Evolutionary conservation across 2,888 invertebrate species (phyloP).

Genomic region (Kuschelorhynchus macadamiae): DNA sequence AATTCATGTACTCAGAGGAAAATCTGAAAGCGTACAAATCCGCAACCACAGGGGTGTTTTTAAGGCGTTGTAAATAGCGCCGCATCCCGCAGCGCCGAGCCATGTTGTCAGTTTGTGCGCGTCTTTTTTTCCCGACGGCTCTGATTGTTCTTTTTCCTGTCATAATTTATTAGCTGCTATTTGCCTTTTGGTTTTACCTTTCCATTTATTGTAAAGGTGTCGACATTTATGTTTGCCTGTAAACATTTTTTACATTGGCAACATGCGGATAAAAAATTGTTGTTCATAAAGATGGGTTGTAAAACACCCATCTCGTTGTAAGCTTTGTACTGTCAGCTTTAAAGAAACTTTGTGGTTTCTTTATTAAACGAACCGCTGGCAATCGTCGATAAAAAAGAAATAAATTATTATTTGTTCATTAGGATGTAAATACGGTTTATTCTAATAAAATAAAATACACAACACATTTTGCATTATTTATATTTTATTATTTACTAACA

Average conservation of each 20-base stretch:
- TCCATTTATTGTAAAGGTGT: constrained; percentile 53
- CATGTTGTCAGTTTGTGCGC: constrained; percentile 54
- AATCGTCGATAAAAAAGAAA: too few species aligned
- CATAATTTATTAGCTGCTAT: constrained; percentile 54
- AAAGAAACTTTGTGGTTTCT: background rate
- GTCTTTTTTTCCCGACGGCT: constrained; percentile 53
- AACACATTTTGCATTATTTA: too few species aligned
- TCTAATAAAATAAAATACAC: too few species aligned
- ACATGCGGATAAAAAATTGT: constrained; percentile 23
- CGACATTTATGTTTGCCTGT: constrained; percentile 41
- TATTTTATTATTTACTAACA: too few species aligned
- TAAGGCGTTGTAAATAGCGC: constrained; percentile 51
- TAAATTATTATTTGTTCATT: too few species aligned
- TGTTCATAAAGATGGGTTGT: constrained; percentile 23
- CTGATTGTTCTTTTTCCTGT: constrained; percentile 54
- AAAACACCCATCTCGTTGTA: constrained; percentile 25
- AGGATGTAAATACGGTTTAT: too few species aligned
- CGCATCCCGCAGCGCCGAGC: constrained; percentile 48
- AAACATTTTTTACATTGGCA: constrained; percentile 47
- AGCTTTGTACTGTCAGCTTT: constrained; percentile 16
- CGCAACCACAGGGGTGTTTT: constrained; percentile 50
- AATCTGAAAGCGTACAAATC: constrained; percentile 31
- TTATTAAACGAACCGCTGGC: constrained; percentile 1
- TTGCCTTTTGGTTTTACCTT: constrained; percentile 44
- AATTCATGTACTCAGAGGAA: constrained; percentile 9